Evolutionary conservation across 2,113 vertebrate genomes (phyloP).

Genomic region (Lasiurus cinereus): DNA sequence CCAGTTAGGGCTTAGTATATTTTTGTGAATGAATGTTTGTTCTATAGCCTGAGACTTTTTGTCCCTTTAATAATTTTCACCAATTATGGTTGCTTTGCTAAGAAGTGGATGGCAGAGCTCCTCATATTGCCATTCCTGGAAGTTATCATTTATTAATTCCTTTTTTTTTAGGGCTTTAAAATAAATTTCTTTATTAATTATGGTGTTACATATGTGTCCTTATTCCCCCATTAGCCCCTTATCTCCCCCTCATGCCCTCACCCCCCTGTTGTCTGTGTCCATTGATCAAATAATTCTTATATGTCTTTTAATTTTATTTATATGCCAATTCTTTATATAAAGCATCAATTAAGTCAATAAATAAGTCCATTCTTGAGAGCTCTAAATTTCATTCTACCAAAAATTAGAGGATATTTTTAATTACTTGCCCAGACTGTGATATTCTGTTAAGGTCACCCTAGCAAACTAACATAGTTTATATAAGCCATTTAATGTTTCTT

Average conservation of each 20-base stretch:
- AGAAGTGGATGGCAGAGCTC: not conserved
- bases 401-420: constrained; percentile 4
- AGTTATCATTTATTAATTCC: not conserved
- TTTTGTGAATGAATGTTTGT: constrained; percentile 17
- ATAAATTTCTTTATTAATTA: too few relatives aligned
- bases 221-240: too few relatives aligned
- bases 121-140: not conserved
- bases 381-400: not conserved
- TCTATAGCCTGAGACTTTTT: not conserved
- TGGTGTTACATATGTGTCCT: too few relatives aligned
- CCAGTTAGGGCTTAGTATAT: not conserved
- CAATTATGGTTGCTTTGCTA: not conserved
- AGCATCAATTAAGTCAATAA: not conserved
- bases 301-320: not conserved
- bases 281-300: not conserved
- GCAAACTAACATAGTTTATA: not conserved
- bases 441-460: not conserved
- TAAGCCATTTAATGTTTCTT: not conserved
- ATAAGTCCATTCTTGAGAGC: not conserved
- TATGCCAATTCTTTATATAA: constrained; percentile 1
- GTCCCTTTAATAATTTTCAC: not conserved
- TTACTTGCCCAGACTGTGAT: not conserved
- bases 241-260: too few relatives aligned
- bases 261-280: too few relatives aligned
- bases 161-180: too few relatives aligned